Evolutionary conservation across 2,797 vertebrate genomes (phyloP).

Genomic region (Leuciscus waleckii): DNA sequence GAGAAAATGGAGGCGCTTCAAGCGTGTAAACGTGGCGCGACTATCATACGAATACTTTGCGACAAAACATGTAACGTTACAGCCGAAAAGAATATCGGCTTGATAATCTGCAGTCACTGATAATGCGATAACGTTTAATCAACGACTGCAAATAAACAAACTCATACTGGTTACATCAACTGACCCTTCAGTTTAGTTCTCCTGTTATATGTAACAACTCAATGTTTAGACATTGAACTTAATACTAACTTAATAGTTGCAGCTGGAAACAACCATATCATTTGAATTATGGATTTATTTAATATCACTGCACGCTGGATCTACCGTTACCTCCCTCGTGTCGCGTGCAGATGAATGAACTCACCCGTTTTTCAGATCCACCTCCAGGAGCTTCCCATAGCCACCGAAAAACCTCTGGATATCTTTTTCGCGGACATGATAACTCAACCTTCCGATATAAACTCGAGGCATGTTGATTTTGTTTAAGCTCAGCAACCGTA

Average conservation of each 20-base stretch:
- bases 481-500: neutral
- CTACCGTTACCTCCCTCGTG: neutral
- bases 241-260: neutral
- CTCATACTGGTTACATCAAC: no score
- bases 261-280: neutral
- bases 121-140: neutral
- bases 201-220: neutral
- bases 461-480: slow-evolving; percentile 86
- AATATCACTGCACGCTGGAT: neutral
- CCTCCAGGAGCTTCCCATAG: slow-evolving; percentile 92
- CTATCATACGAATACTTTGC: no score
- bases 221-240: neutral
- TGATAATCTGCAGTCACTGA: neutral
- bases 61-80: neutral
- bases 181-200: neutral
- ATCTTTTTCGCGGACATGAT: slow-evolving; percentile 94
- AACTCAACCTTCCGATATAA: slow-evolving; percentile 91
- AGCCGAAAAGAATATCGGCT: neutral
- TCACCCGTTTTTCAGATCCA: slow-evolving; percentile 95
- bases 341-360: neutral
- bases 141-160: neutral
- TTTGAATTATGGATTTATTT: neutral
- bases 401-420: slow-evolving; percentile 93
- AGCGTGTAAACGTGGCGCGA: slow-evolving; percentile 17
- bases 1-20: slow-evolving; percentile 13